These are phyloP conservation scores for Toxotes lorentzi DNA, from an alignment of 2,797 vertebrate species.

Conservation along the genomic window DNA sequence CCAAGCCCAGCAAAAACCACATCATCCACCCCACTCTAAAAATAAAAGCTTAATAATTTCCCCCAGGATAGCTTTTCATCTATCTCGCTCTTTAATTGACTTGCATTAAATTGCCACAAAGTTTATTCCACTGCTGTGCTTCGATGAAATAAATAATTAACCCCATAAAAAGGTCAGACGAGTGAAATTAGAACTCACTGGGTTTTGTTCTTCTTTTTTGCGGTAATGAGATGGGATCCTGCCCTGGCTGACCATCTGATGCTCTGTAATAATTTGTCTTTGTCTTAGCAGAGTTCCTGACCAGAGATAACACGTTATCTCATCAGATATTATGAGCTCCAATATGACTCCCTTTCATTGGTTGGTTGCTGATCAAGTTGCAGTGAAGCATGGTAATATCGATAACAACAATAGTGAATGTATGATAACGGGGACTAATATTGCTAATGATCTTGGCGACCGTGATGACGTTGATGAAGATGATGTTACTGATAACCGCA, in stretches of 20 bases:
- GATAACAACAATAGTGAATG: constrained; percentile 57
- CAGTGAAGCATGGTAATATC: constrained; percentile 60
- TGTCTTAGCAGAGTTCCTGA: constrained; percentile 59
- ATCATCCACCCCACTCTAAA: constrained; percentile 78
- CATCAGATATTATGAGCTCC: constrained; percentile 58
- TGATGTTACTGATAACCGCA: constrained; percentile 42
- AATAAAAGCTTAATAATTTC: constrained; percentile 85
- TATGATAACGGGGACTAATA: constrained; percentile 66
- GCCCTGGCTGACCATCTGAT: constrained; percentile 65
- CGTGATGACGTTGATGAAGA: constrained; percentile 57
- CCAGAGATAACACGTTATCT: constrained; percentile 70
- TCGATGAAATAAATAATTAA: constrained; percentile 85
- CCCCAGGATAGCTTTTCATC: constrained; percentile 83
- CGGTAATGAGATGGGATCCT: constrained; percentile 67
- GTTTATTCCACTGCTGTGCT: constrained; percentile 80
- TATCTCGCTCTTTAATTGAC: constrained; percentile 82
- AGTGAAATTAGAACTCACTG: constrained; percentile 77
- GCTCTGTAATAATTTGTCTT: constrained; percentile 66
- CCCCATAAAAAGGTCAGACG: constrained; percentile 81
- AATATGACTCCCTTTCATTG: constrained; percentile 54
- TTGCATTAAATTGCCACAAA: constrained; percentile 82
- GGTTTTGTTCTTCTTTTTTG: constrained; percentile 56
- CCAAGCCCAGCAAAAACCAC: constrained; percentile 66
- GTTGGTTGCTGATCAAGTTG: constrained; percentile 50
- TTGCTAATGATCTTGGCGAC: constrained; percentile 63